A percentile compares a stretch with the other conserved stretches of the same genome.
Evolutionary conservation across 2,797 vertebrate genomes (phyloP).

Genomic region (Cryptoprocta ferox): DNA sequence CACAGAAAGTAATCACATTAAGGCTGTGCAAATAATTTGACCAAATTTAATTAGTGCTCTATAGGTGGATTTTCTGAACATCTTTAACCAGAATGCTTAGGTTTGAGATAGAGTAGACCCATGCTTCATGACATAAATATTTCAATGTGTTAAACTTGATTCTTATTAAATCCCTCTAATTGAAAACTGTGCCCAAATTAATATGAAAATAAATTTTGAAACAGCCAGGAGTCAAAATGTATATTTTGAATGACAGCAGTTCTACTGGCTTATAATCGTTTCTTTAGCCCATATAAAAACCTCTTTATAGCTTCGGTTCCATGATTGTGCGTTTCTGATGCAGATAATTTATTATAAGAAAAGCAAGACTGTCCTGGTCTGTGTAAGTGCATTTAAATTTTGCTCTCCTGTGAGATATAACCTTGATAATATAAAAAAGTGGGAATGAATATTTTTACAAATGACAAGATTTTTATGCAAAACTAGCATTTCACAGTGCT

Average conservation of each 20-base stretch:
- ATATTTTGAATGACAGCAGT: conserved; percentile 47
- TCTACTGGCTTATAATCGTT: conserved; percentile 38
- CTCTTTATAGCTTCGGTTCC: background rate
- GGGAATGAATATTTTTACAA: conserved; percentile 43
- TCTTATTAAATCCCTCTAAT: background rate
- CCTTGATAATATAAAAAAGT: conserved; percentile 23
- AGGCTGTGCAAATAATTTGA: background rate
- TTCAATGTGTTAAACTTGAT: conserved; percentile 29
- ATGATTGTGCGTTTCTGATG: conserved; percentile 19
- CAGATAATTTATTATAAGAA: conserved; percentile 61
- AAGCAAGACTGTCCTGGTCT: conserved; percentile 1
- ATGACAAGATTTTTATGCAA: conserved; percentile 19
- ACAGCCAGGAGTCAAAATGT: background rate
- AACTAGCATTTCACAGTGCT: conserved; percentile 19
- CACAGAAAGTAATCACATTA: conserved; percentile 11
- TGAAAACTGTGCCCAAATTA: conserved; percentile 27
- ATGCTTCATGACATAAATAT: background rate
- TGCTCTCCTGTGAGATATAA: conserved; percentile 43
- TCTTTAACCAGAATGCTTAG: background rate
- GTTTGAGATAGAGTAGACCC: background rate
- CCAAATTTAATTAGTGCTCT: conserved; percentile 24
- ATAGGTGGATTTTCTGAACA: background rate
- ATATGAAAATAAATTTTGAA: conserved; percentile 59
- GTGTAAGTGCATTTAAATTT: conserved; percentile 38
- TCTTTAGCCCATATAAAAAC: conserved; percentile 34